Evolutionary conservation across 2,888 invertebrate genomes (phyloP).

Genomic region (Lycaena phlaeas): DNA sequence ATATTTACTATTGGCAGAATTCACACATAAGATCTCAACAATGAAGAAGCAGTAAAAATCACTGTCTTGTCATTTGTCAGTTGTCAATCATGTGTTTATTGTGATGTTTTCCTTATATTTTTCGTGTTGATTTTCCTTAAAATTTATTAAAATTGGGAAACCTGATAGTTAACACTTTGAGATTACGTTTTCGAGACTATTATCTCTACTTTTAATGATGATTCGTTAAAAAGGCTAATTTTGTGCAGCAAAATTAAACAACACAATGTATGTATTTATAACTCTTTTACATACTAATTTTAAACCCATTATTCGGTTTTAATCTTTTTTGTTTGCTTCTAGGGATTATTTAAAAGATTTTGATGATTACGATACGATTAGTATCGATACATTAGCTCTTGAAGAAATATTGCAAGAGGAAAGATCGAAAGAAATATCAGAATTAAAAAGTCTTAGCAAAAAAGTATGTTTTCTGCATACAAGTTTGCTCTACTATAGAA

Average conservation of each 20-base stretch:
- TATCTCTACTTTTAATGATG: too few species aligned
- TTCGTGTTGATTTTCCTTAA: not conserved
- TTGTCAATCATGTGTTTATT: not conserved
- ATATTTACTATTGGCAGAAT: too few species aligned
- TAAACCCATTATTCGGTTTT: not conserved
- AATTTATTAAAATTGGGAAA: not conserved
- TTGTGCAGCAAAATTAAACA: not conserved
- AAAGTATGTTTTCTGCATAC: constrained; percentile 54
- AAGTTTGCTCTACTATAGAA: constrained; percentile 52
- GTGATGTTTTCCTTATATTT: constrained; percentile 5
- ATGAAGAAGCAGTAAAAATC: too few species aligned
- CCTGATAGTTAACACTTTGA: too few species aligned
- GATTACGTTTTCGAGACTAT: too few species aligned
- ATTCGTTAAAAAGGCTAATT: not conserved
- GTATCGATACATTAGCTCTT: constrained; percentile 50
- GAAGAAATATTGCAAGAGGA: constrained; percentile 46
- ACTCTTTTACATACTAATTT: not conserved
- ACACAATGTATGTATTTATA: not conserved
- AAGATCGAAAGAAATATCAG: constrained; percentile 42
- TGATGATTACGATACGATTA: constrained; percentile 46
- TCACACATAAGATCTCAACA: too few species aligned
- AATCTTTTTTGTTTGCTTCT: constrained; percentile 25
- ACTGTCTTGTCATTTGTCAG: not conserved
- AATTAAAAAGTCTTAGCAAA: constrained; percentile 43
- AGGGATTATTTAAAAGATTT: constrained; percentile 42